Evolutionary conservation across 2,797 vertebrate species (phyloP), one percentile per base, ranked within the genome.

Genomic region (Sebastes itinus): DNA sequence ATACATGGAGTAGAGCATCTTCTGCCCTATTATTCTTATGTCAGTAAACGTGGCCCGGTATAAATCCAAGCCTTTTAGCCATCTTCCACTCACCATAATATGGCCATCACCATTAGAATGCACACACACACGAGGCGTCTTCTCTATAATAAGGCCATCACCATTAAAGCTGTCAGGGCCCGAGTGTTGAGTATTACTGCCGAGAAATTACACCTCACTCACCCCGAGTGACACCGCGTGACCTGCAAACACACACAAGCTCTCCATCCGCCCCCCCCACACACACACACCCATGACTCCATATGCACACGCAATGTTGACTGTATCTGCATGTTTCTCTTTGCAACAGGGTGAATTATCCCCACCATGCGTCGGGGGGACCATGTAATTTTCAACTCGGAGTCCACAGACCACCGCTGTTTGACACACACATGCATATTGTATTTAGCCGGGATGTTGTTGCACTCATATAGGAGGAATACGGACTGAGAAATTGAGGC

Each of bases 71-170:
- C 83, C 78, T 92, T 92, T 93, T 83, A 91, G 90, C 72, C 28
- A 20, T 86, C 89, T 82, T 82, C 83, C 87, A 81, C 76, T 87
- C 85, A 82, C 89, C 84, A 76, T 91, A 91, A 93, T 88, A 91
- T 62, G 82, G 87, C 89, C 86, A 88, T 93, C 81, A 84, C 86
- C 85, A 90, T 91, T 91, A 88, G 56, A 86, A 89, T 82, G 58
- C 80, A 58, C 72, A 32, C 79, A 70, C 75, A 85, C 84, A 82
- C 23, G 59, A 83, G 58, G 88, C 69, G 73, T 94, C 92, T 94
- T 95, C 94, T 95, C 95, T 95, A 96, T 96, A 96, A 96, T 96
- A 95, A 95, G 95, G 88, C 94, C 95, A 96, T 96, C 95, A 96
- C 92, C 95, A 95, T 96, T 96, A 96, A 95, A 96, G 91, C 95